Base-by-base conservation (phyloP, 2,113 vertebrate species). In the Rallus limicola region DNA sequence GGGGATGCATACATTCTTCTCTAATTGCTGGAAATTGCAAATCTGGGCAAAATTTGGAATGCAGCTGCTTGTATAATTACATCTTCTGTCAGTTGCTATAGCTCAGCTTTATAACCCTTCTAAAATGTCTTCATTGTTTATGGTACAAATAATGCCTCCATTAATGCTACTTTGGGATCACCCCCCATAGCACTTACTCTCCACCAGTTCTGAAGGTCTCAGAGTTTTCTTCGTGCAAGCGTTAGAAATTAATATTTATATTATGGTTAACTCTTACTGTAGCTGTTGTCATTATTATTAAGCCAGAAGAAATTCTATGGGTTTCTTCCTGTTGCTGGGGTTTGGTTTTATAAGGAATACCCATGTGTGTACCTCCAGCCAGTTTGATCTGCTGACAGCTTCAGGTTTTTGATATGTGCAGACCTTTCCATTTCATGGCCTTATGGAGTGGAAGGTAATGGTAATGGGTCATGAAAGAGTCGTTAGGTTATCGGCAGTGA, bases 11-110 rank as follows among this genome's bases (percentile, higher is more conserved):
- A 78, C 50, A 23, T 87, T 95, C 77, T 46, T 64, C 64, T 81
- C 84, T 96, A 96, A 96, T 93, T 97, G 91, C 94, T 91, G 87
- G 89, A 96, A 95, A 93, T 86, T 95, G 90, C 95, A 93, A 92
- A 93, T 96, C 87, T 14, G 0, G 12, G 86, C 92, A 92, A 95
- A 96, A 95, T 82, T 82, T 82, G 93, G 93, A 90, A 87, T 88
- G 93, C 96, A 96, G 93, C 96, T 96, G 93, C 91, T 93, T 87
- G 81, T 95, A 75, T 96, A 97, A 96, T 96, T 96, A 92, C 88
- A 91, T 96, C 71, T 97, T 80, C 77, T 90, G 75, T 91, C 75
- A 86, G 71, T 91, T 94, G 84, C 86, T 92, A 2, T 85, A 93
- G 95, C 92, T 96, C 92, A 93, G 92, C 82, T 95, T 95, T 94